Evolutionary conservation across 2,888 invertebrate species (phyloP).

Genomic region (Trachelus iudaicus): DNA sequence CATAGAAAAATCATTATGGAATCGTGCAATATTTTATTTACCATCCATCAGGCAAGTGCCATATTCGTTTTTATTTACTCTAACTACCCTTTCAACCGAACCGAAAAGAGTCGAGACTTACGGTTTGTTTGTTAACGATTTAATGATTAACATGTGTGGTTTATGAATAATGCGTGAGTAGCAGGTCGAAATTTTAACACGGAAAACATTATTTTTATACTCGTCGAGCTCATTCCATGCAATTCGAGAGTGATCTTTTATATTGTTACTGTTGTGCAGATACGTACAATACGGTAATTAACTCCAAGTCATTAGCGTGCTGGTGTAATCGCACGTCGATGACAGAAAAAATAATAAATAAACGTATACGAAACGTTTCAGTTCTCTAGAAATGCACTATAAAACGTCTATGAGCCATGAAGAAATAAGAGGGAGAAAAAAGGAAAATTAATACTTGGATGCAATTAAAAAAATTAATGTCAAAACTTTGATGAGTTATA

Average conservation of each 20-base stretch:
- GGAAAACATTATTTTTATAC: not conserved
- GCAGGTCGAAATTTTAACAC: not conserved
- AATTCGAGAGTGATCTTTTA: not conserved
- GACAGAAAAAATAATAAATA: not conserved
- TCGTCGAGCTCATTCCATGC: not conserved
- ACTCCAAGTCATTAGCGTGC: not conserved
- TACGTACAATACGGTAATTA: not conserved
- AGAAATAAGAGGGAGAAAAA: constrained; percentile 4
- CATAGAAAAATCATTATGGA: not conserved
- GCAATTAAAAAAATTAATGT: not conserved
- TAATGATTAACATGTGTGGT: no score
- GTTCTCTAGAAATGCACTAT: not conserved
- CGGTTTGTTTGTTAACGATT: no score
- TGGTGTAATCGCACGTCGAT: not conserved
- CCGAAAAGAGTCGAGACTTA: no score
- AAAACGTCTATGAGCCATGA: not conserved
- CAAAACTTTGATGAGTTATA: not conserved
- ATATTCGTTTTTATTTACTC: not conserved
- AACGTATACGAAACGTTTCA: not conserved
- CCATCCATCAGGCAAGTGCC: not conserved
- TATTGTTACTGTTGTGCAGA: not conserved
- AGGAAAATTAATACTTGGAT: not conserved
- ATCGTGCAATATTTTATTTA: not conserved
- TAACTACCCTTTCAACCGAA: no score
- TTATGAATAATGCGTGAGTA: no score